Percentiles rank a stretch among this genome's conserved stretches.
These are phyloP conservation scores for Tenualosa ilisha DNA, from an alignment of 2,797 vertebrate species.

Conservation along the genomic window DNA sequence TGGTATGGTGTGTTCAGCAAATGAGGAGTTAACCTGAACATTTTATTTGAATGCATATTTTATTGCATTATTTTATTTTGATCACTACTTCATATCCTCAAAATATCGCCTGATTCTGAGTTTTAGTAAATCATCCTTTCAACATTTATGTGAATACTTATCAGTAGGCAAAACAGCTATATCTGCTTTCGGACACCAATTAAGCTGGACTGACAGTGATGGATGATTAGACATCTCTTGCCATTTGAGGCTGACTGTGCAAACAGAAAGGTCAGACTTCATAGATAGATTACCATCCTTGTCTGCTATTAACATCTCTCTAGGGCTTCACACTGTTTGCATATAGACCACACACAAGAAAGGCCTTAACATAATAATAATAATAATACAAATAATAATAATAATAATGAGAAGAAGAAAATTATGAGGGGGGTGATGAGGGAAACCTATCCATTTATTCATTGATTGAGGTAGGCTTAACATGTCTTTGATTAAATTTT, in stretches of 20 bases:
- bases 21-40: too few species aligned
- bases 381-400: background rate
- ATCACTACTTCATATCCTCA: too few species aligned
- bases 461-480: too few species aligned
- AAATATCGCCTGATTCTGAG: too few species aligned
- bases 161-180: background rate
- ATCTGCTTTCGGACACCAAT: background rate
- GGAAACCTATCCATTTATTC: too few species aligned
- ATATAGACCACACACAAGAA: background rate
- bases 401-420: too few species aligned
- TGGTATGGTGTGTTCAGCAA: too few species aligned
- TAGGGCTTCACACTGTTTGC: background rate
- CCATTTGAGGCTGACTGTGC: background rate
- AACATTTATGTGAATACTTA: background rate
- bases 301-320: background rate
- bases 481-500: too few species aligned
- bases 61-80: too few species aligned
- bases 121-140: too few species aligned
- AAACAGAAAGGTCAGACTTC: background rate
- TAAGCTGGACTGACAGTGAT: constrained; percentile 4
- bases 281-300: background rate
- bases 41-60: too few species aligned
- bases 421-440: too few species aligned
- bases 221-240: background rate
- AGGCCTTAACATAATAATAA: background rate